Percentiles rank a stretch among this genome's conserved stretches.
phyloP scores from a whole-genome alignment of 2,797 vertebrate genomes.

The Epinephelus malabaricus region DNA sequence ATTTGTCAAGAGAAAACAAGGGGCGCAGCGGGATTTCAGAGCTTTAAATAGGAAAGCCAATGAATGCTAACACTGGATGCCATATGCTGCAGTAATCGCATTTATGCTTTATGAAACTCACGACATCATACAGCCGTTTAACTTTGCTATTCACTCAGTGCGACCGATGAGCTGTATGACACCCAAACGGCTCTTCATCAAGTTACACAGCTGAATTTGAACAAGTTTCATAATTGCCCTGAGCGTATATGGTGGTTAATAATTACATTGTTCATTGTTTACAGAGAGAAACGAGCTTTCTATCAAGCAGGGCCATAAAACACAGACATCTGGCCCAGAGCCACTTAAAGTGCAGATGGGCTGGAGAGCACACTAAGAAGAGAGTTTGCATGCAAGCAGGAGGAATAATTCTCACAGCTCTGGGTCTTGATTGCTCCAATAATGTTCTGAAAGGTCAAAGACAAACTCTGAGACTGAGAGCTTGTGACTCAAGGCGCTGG shows the following conservation, averaged over 20 bases:
- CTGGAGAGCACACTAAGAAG: background rate
- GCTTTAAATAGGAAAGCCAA: slow-evolving; percentile 40
- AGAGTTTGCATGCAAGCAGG: slow-evolving; percentile 10
- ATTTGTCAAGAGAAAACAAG: slow-evolving; percentile 61
- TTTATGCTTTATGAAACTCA: slow-evolving; percentile 31
- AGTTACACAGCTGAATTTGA: slow-evolving; percentile 42
- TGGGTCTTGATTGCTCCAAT: slow-evolving; percentile 24
- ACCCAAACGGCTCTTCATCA: slow-evolving; percentile 32
- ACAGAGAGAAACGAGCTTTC: slow-evolving; percentile 39
- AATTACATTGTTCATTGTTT: slow-evolving; percentile 61
- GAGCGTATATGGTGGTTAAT: slow-evolving; percentile 36
- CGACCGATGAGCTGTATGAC: slow-evolving; percentile 9
- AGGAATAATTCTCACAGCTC: slow-evolving; percentile 19
- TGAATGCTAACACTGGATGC: slow-evolving; percentile 38
- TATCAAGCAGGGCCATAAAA: slow-evolving; percentile 43
- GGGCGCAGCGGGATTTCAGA: slow-evolving; percentile 14
- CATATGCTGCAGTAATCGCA: slow-evolving; percentile 38
- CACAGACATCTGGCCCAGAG: slow-evolving; percentile 40
- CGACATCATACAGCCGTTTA: slow-evolving; percentile 40
- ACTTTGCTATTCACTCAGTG: slow-evolving; percentile 28
- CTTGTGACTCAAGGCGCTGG: background rate
- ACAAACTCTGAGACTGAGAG: slow-evolving; percentile 32
- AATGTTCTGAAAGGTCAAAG: slow-evolving; percentile 55
- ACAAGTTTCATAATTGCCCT: slow-evolving; percentile 49
- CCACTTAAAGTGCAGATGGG: slow-evolving; percentile 38